A percentile compares a stretch with the other conserved stretches of the same genome.
phyloP scores from a whole-genome alignment of 2,797 vertebrate genomes.

The Pipistrellus kuhlii region DNA sequence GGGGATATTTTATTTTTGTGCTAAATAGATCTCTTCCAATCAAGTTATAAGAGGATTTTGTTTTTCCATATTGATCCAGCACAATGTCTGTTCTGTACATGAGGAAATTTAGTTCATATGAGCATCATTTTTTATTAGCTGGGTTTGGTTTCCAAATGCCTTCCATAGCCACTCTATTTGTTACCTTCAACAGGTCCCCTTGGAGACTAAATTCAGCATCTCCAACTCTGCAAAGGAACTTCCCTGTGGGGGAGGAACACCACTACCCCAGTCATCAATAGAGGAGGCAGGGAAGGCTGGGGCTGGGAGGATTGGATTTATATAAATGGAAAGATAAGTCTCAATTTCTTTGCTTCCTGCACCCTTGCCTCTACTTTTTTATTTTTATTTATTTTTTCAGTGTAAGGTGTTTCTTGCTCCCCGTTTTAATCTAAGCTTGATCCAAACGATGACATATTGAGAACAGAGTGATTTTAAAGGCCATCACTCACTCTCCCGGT shows the following conservation, averaged over 20 bases:
- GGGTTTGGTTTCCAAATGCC: constrained; percentile 42
- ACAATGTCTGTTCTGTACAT: neutral
- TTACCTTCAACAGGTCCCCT: constrained; percentile 44
- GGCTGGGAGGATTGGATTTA: constrained; percentile 27
- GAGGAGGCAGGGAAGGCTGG: constrained; percentile 35
- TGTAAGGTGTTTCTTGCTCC: constrained; percentile 27
- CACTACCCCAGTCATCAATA: neutral
- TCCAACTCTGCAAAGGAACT: constrained; percentile 42
- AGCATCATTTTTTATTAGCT: constrained; percentile 32
- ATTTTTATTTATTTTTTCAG: neutral
- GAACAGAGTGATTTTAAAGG: constrained; percentile 13
- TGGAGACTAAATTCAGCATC: constrained; percentile 27
- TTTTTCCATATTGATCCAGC: neutral
- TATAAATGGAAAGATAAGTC: constrained; percentile 71
- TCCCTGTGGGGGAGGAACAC: neutral
- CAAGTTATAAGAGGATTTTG: neutral
- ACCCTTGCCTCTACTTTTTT: neutral
- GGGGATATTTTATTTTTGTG: neutral
- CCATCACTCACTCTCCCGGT: neutral
- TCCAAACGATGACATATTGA: constrained; percentile 2
- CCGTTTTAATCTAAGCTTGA: constrained; percentile 60
- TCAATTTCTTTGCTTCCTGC: constrained; percentile 59
- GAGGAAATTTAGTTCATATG: constrained; percentile 43
- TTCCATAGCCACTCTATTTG: neutral
- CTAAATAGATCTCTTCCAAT: neutral